Conservation (phyloP, 2,797 vertebrate species). For the Percopsis omiscomaycus region DNA sequence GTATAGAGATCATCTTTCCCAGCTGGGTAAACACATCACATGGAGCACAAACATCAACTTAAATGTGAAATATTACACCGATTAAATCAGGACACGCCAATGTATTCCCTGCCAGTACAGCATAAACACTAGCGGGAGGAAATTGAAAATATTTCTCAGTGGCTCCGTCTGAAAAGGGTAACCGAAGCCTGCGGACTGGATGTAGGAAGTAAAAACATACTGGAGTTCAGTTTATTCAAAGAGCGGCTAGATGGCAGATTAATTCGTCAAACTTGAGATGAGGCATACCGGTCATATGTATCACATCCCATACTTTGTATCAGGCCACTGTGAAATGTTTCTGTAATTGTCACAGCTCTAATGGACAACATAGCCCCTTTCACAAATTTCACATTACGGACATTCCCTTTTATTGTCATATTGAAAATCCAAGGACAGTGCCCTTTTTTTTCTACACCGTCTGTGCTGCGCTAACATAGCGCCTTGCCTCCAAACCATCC, state of each 20-base stretch:
- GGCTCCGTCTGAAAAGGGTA: constrained; percentile 17
- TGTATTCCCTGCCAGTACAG: constrained; percentile 51
- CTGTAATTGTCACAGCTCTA: constrained; percentile 60
- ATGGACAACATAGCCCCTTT: constrained; percentile 56
- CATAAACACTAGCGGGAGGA: constrained; percentile 52
- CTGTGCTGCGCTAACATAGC: constrained; percentile 65
- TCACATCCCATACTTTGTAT: constrained; percentile 44
- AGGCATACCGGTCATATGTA: constrained; percentile 43
- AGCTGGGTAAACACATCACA: constrained; percentile 73
- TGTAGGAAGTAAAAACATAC: constrained; percentile 39
- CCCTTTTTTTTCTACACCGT: constrained; percentile 40
- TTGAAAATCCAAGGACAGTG: constrained; percentile 75
- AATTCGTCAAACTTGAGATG: constrained; percentile 45
- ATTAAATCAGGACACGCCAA: constrained; percentile 60
- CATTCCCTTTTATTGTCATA: constrained; percentile 74
- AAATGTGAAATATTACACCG: constrained; percentile 72
- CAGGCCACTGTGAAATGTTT: constrained; percentile 45
- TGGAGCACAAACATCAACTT: constrained; percentile 69
- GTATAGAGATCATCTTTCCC: constrained; percentile 70
- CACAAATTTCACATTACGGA: constrained; percentile 62
- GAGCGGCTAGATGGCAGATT: constrained; percentile 16
- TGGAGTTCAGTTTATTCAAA: constrained; percentile 40
- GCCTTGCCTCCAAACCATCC: constrained; percentile 77
- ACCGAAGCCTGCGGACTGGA: constrained; percentile 39
- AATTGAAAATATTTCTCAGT: constrained; percentile 47